These are phyloP conservation scores for Bradypus variegatus DNA, from an alignment of 2,797 vertebrate species.

Conservation along the genomic window DNA sequence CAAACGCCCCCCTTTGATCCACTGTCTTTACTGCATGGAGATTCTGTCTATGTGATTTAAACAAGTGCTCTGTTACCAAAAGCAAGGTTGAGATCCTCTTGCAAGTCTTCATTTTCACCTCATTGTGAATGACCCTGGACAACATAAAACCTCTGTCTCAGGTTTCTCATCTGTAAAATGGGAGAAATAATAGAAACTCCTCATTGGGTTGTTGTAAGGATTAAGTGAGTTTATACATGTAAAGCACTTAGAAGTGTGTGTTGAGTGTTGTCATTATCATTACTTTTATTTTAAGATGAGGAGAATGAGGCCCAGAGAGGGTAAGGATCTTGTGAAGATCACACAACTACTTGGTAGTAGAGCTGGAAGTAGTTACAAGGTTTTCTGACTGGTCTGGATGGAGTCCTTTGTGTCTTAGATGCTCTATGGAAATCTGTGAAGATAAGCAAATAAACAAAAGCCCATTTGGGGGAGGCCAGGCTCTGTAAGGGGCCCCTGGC, in stretches of 20 bases:
- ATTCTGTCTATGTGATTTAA: background rate
- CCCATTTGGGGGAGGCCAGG: background rate
- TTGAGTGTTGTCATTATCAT: background rate
- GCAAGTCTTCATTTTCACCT: background rate
- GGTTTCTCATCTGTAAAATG: background rate
- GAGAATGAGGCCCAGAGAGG: background rate
- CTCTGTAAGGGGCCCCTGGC: background rate
- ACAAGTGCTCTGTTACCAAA: background rate
- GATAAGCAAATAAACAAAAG: background rate
- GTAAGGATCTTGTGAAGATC: background rate
- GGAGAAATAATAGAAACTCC: background rate
- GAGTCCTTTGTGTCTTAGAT: background rate
- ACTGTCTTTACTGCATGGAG: background rate
- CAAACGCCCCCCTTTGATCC: background rate
- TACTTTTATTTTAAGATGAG: background rate
- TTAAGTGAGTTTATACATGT: background rate
- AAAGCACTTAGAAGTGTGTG: background rate
- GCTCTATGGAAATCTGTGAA: background rate
- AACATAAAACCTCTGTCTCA: background rate
- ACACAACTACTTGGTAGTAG: background rate
- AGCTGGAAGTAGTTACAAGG: background rate
- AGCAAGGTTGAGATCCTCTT: background rate
- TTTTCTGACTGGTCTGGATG: background rate
- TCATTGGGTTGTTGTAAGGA: too few species aligned
- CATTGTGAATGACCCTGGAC: background rate